Percentiles rank a stretch among this genome's conserved stretches.
Evolutionary conservation across 2,888 invertebrate species (phyloP).

Genomic region (Timema podura): DNA sequence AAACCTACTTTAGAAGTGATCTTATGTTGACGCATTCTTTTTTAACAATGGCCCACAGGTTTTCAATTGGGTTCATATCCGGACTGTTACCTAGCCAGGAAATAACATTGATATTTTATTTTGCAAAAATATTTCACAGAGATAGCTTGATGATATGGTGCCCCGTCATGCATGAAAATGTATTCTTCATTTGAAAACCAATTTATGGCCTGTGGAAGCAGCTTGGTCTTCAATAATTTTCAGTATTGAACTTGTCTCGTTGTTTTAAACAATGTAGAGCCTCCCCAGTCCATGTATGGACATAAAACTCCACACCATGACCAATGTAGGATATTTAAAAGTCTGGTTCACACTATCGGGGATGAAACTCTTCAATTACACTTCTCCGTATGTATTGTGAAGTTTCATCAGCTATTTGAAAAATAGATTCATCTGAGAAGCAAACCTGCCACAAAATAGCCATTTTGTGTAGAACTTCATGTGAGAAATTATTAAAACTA

Average conservation of each 20-base stretch:
- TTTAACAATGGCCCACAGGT: neutral
- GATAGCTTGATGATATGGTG: neutral
- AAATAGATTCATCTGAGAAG: neutral
- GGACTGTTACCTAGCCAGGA: neutral
- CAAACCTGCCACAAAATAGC: neutral
- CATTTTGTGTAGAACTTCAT: neutral
- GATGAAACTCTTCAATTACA: neutral
- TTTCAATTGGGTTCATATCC: neutral
- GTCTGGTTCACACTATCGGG: neutral
- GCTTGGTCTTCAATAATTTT: neutral
- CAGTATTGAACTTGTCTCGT: neutral
- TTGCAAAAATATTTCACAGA: neutral
- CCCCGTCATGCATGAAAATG: neutral
- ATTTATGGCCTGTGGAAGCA: neutral
- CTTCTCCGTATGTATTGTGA: neutral
- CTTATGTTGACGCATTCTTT: neutral
- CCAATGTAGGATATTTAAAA: neutral
- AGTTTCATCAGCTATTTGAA: neutral
- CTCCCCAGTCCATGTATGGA: neutral
- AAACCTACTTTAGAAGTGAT: neutral
- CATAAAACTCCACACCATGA: neutral
- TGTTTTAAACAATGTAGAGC: neutral
- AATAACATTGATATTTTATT: neutral
- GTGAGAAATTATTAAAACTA: neutral
- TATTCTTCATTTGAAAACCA: neutral